Evolutionary conservation across 2,797 vertebrate species (phyloP).

Genomic region (Sandelia bainsii): DNA sequence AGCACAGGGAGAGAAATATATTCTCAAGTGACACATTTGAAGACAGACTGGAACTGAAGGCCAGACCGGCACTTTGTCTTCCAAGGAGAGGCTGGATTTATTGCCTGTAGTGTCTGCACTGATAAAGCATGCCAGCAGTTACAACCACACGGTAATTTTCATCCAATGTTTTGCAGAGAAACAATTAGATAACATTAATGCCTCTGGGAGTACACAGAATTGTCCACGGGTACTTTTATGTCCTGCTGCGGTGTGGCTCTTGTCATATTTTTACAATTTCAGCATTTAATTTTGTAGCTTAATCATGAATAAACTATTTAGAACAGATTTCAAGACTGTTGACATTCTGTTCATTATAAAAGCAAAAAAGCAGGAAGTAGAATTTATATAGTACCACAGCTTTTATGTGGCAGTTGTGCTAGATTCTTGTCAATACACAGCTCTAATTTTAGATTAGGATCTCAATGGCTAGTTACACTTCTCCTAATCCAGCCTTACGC

Average conservation of each 20-base stretch:
- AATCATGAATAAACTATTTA: conserved; percentile 19
- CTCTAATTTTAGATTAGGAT: too few species aligned
- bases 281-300: conserved; percentile 4
- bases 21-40: conserved; percentile 42
- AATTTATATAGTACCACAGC: neutral
- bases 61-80: conserved; percentile 37
- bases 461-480: too few species aligned
- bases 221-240: conserved; percentile 13
- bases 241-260: neutral
- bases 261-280: conserved; percentile 3
- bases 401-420: neutral
- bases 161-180: conserved; percentile 36
- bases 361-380: neutral
- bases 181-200: conserved; percentile 43
- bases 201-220: conserved; percentile 12
- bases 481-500: too few species aligned
- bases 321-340: conserved; percentile 39
- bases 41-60: conserved; percentile 41
- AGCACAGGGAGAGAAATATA: conserved; percentile 25
- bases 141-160: conserved; percentile 21
- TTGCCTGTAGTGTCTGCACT: conserved; percentile 19
- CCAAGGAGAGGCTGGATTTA: conserved; percentile 36
- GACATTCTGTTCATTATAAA: neutral
- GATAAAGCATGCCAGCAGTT: neutral
- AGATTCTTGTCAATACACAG: too few species aligned